These are phyloP conservation scores for Catotricha subobsoleta DNA, from an alignment of 2,888 invertebrate species.

Conservation along the genomic window DNA sequence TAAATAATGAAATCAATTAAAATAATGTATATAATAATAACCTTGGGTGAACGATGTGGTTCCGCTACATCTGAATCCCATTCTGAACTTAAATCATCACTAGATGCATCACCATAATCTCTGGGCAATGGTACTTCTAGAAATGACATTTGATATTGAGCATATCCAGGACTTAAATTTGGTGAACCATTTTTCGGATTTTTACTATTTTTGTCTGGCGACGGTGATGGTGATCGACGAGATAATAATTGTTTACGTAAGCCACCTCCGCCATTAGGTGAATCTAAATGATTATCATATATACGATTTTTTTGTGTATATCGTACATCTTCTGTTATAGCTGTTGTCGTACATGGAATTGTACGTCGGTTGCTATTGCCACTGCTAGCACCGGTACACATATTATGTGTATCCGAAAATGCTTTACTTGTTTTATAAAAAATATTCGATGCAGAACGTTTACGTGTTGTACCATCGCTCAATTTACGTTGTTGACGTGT, in stretches of 20 bases:
- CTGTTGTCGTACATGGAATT: too few species aligned
- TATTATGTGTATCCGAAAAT: constrained; percentile 27
- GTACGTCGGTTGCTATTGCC: too few species aligned
- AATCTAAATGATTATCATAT: constrained; percentile 20
- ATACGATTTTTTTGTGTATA: too few species aligned
- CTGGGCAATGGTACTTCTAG: constrained; percentile 55
- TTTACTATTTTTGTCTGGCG: constrained; percentile 17
- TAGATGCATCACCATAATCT: constrained; percentile 79
- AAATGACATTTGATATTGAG: constrained; percentile 59
- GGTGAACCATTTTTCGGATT: constrained; percentile 2
- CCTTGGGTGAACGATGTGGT: constrained; percentile 5
- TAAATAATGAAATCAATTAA: too few species aligned
- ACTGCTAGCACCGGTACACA: constrained; percentile 13
- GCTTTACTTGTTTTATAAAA: constrained; percentile 27
- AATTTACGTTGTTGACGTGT: not conserved
- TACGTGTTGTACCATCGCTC: constrained; percentile 15
- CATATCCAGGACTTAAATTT: constrained; percentile 45
- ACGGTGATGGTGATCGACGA: constrained; percentile 34
- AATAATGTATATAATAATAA: constrained; percentile 5
- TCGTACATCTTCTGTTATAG: too few species aligned
- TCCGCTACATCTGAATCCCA: constrained; percentile 74
- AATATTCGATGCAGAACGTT: constrained; percentile 23
- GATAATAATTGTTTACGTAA: constrained; percentile 30
- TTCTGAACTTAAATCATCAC: constrained; percentile 79
- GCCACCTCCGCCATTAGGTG: constrained; percentile 13